Conservation (phyloP, 2,888 invertebrate species). For the Synanthedon myopaeformis region DNA sequence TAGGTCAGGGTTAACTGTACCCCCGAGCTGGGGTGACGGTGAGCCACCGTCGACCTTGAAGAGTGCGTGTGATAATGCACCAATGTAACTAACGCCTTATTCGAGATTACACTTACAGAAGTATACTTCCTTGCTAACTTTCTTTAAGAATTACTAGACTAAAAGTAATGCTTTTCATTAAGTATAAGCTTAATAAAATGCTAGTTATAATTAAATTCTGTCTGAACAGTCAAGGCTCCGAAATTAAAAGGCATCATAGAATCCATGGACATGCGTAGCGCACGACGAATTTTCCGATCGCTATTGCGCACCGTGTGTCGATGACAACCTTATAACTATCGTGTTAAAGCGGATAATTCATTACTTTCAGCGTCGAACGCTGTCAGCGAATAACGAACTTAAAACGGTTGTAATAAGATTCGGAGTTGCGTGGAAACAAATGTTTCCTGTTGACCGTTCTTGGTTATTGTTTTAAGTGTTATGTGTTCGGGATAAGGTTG, state of each 20-base stretch:
- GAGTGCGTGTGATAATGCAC: slow-evolving; percentile 30
- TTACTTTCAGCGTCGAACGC: slow-evolving; percentile 21
- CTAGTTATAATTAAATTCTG: too few species aligned
- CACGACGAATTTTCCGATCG: slow-evolving; percentile 32
- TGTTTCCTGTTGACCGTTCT: slow-evolving; percentile 3
- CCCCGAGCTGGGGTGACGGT: slow-evolving; percentile 56
- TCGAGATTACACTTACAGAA: too few species aligned
- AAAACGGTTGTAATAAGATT: not conserved
- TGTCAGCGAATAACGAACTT: slow-evolving; percentile 12
- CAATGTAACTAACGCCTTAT: not conserved
- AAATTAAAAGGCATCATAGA: not conserved
- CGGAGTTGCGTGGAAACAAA: slow-evolving; percentile 24
- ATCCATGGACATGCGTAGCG: slow-evolving; percentile 57
- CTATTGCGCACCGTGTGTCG: slow-evolving; percentile 29
- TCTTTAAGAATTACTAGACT: too few species aligned
- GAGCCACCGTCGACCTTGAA: slow-evolving; percentile 62
- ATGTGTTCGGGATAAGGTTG: slow-evolving; percentile 39
- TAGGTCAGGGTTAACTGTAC: slow-evolving; percentile 68
- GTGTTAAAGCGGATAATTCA: slow-evolving; percentile 54
- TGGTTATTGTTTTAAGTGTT: slow-evolving; percentile 18
- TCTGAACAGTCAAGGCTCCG: not conserved
- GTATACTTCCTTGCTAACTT: too few species aligned
- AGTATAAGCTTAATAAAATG: too few species aligned
- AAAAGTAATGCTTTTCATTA: too few species aligned
- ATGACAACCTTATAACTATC: slow-evolving; percentile 41